Evolutionary conservation across 2,888 invertebrate genomes (phyloP).

Genomic region (Cephus spinipes): DNA sequence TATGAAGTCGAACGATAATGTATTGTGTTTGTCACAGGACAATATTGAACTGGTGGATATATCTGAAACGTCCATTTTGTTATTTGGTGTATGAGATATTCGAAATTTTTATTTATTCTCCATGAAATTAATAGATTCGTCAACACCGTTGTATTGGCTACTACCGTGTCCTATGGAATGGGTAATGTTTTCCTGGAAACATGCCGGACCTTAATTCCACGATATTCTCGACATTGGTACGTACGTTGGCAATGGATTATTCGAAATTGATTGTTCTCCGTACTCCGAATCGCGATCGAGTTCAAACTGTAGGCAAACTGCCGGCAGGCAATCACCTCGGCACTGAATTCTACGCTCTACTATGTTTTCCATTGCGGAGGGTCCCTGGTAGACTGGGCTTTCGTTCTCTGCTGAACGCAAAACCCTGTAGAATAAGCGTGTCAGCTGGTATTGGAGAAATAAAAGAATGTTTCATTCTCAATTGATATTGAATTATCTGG

Average conservation of each 20-base stretch:
- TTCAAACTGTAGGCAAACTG: conserved; percentile 32
- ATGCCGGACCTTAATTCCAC: not conserved
- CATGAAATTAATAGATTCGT: not conserved
- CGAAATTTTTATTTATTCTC: not conserved
- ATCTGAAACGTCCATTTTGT: not conserved
- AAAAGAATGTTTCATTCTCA: not conserved
- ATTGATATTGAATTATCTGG: too few relatives aligned
- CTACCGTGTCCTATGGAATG: not conserved
- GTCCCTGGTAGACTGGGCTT: not conserved
- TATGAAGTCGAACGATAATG: not conserved
- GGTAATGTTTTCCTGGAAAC: not conserved
- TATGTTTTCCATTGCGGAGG: not conserved
- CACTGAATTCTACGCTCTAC: not conserved
- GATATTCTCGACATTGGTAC: not conserved
- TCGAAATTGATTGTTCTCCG: conserved; percentile 36
- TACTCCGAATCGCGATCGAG: conserved; percentile 24
- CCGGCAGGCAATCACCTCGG: conserved; percentile 27
- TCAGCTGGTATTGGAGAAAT: not conserved
- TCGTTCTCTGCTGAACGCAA: not conserved
- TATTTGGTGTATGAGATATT: not conserved
- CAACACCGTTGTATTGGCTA: not conserved
- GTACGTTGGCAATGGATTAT: conserved; percentile 17
- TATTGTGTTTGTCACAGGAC: not conserved
- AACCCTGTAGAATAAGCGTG: not conserved
- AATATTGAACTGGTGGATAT: not conserved